Conservation (phyloP, 2,797 vertebrate species). For the Tapera naevia region DNA sequence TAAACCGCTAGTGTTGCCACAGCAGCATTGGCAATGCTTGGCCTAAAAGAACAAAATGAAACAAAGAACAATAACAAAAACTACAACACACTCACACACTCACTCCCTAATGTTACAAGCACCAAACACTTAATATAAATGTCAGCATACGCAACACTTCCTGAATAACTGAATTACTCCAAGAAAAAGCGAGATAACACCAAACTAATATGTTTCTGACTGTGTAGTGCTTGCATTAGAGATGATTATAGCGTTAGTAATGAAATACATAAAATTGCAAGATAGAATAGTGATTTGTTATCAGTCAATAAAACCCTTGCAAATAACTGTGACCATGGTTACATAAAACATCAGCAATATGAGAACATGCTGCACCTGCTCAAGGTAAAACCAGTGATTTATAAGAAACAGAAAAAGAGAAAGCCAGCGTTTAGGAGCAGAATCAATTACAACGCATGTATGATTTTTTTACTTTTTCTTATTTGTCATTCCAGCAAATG, state of each 20-base stretch:
- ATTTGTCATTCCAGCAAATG: background rate
- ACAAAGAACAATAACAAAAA: background rate
- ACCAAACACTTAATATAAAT: background rate
- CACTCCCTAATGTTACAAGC: background rate
- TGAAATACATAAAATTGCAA: background rate
- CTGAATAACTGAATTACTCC: background rate
- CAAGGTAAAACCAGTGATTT: background rate
- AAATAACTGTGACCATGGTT: background rate
- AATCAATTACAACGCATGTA: background rate
- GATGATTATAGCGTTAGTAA: background rate
- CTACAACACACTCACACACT: background rate
- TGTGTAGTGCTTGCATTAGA: background rate
- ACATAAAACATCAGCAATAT: background rate
- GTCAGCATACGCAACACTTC: rapidly evolving
- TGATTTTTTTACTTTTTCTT: background rate
- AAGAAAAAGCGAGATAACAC: background rate
- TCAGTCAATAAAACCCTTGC: background rate
- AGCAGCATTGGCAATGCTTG: background rate
- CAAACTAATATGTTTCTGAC: background rate
- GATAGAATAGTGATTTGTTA: background rate
- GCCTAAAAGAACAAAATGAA: background rate
- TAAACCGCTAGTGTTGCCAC: background rate
- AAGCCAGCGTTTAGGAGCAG: background rate
- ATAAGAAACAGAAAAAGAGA: background rate
- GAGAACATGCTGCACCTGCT: background rate